A percentile compares a stretch with the other conserved stretches of the same genome.
phyloP scores from a whole-genome alignment of 2,888 invertebrate species.

The Glaucopsyche alexis region DNA sequence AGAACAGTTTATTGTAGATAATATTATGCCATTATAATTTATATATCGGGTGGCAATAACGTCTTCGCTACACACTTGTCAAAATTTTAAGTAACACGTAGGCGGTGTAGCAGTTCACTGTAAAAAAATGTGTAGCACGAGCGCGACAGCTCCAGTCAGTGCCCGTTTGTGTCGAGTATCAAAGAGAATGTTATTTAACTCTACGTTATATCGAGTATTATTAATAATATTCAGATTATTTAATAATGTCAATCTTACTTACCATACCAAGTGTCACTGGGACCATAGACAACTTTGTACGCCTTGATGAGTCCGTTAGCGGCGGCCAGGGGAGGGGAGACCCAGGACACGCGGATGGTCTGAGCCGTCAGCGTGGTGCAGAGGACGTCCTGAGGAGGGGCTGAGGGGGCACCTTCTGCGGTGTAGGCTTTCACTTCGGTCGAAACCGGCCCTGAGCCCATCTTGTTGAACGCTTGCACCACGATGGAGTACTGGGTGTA shows the following conservation, averaged over 20 bases:
- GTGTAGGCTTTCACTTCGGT: constrained; percentile 94
- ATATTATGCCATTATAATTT: no score
- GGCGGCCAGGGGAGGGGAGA: constrained; percentile 93
- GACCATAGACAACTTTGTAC: constrained; percentile 96
- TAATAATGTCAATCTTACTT: constrained; percentile 59
- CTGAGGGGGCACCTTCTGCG: constrained; percentile 95
- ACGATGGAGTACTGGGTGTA: constrained; percentile 98
- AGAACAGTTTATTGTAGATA: no score
- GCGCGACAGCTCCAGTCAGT: no score
- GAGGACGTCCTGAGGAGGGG: constrained; percentile 93
- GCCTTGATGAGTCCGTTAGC: constrained; percentile 98
- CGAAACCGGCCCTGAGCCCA: constrained; percentile 95
- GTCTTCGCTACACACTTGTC: no score
- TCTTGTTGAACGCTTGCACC: constrained; percentile 96
- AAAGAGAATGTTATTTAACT: no score
- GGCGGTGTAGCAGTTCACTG: no score
- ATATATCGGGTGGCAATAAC: no score
- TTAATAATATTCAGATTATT: no score
- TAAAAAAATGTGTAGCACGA: no score
- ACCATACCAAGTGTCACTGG: constrained; percentile 96
- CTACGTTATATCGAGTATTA: no score
- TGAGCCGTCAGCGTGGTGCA: constrained; percentile 96
- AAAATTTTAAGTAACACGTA: no score
- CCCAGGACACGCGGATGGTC: constrained; percentile 96
- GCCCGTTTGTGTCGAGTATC: no score